phyloP scores from a whole-genome alignment of 2,113 vertebrate genomes.

The Promerops cafer region DNA sequence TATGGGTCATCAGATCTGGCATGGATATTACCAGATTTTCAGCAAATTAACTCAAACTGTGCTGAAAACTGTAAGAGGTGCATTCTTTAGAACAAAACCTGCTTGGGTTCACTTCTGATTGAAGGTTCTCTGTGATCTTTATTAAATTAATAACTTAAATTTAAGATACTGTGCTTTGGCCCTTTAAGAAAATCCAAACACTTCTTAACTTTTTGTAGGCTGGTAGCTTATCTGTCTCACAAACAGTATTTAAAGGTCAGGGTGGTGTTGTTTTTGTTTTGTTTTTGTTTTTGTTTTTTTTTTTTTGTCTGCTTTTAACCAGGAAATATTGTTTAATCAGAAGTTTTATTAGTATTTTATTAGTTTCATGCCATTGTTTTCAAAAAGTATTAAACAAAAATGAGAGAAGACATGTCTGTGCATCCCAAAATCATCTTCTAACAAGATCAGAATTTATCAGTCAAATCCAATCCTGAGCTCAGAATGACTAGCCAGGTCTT shows the following conservation, averaged over 20 bases:
- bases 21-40: not conserved
- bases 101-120: not conserved
- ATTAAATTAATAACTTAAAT: not conserved
- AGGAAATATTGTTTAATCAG: not conserved
- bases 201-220: not conserved
- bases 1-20: not conserved
- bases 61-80: not conserved
- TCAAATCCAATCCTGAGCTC: not conserved
- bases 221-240: not conserved
- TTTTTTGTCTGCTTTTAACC: not conserved
- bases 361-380: not conserved
- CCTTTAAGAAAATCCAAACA: not conserved
- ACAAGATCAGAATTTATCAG: not conserved
- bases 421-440: not conserved
- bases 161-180: not conserved
- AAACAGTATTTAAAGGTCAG: not conserved
- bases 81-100: not conserved
- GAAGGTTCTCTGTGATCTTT: not conserved
- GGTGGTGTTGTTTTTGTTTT: rapidly evolving
- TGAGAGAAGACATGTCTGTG: not conserved
- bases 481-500: not conserved
- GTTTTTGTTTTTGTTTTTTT: too few relatives aligned
- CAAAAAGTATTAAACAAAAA: not conserved
- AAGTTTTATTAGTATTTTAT: not conserved
- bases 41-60: not conserved